These are phyloP conservation scores for Octomys mimax DNA, from an alignment of 2,797 vertebrate species.

Conservation along the genomic window DNA sequence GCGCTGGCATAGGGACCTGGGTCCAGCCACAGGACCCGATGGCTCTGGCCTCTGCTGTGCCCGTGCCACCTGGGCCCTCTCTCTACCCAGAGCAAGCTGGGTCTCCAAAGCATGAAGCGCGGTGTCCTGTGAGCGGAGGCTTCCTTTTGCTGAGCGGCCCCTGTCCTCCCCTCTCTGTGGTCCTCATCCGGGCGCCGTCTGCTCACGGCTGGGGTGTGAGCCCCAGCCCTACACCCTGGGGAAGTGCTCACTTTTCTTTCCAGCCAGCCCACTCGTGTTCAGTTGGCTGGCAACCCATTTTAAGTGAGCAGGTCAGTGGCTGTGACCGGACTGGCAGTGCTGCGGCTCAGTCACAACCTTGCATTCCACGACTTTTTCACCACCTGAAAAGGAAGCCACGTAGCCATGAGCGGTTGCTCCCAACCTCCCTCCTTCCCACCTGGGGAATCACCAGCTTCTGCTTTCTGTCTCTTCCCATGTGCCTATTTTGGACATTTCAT, in stretches of 20 bases:
- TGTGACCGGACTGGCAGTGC: rapidly evolving
- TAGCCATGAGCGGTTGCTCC: rapidly evolving
- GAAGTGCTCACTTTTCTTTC: neutral
- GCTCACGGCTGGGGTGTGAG: neutral
- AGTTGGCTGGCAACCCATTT: rapidly evolving
- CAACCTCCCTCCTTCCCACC: rapidly evolving
- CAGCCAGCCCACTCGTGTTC: neutral
- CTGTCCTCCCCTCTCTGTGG: neutral
- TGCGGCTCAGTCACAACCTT: rapidly evolving
- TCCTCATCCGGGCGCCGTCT: no score
- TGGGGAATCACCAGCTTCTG: neutral
- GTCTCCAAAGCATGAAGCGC: no score
- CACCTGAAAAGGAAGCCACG: neutral
- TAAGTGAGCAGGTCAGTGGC: rapidly evolving
- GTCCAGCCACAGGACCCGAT: rapidly evolving
- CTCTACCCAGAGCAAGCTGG: rapidly evolving
- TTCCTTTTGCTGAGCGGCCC: rapidly evolving
- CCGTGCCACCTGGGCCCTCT: rapidly evolving
- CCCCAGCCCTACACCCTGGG: neutral
- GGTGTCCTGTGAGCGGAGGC: rapidly evolving
- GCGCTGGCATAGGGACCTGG: rapidly evolving
- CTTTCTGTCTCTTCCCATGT: neutral
- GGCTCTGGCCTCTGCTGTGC: neutral
- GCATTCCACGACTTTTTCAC: no score
- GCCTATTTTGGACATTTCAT: neutral